Evolutionary conservation across 2,888 invertebrate species (phyloP), one percentile per base, ranked within the genome.

Genomic region (Elysia crispata): DNA sequence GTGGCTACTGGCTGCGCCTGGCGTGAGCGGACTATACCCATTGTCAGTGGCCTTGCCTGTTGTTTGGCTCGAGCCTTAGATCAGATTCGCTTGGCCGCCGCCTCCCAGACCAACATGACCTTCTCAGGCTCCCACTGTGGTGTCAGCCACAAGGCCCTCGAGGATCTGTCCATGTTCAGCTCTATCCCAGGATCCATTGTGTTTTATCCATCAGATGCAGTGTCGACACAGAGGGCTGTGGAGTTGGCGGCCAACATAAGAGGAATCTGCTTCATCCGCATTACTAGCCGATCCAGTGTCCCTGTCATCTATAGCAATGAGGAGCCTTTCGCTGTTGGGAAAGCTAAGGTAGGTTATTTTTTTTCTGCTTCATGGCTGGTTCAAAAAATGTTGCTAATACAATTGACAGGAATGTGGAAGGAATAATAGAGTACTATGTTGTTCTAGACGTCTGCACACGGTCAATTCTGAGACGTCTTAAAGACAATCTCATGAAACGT

Each of bases 61-160:
- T 99, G 99, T 95, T 96, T 99, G 92, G 96, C 97, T 1, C 94
- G 99, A 87, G 97, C 98, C 72, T 98, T 96, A 92, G 99, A 99
- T 93, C 99, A 99, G 94, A 97, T 99, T 91, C 96, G 99, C 84
- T 99, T 99, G 99, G 99, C 97, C 28, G 99, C 99, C 74, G 98
- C 99, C 92, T 98, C 98, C 54, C 98, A 98, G 94, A 96, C 97
- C 33, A 98, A 99, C 93, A 96, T 97, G 28, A 99, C 99, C 93
- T 97, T 98, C 92, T 97, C 94, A 82, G 98, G 98, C 0, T 99
- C 99, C 0, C 99, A 99, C 93, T 98, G 97, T 92, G 99, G 99
- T 66, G 96, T 98, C 30, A 97, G 97, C 79, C 99, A 99, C 94
- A 99, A 99, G 99, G 99, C 97, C 6, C 94, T 99, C n/a, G 99